phyloP scores from a whole-genome alignment of 1,140 invertebrate species.

The Hyphantria cunea region DNA sequence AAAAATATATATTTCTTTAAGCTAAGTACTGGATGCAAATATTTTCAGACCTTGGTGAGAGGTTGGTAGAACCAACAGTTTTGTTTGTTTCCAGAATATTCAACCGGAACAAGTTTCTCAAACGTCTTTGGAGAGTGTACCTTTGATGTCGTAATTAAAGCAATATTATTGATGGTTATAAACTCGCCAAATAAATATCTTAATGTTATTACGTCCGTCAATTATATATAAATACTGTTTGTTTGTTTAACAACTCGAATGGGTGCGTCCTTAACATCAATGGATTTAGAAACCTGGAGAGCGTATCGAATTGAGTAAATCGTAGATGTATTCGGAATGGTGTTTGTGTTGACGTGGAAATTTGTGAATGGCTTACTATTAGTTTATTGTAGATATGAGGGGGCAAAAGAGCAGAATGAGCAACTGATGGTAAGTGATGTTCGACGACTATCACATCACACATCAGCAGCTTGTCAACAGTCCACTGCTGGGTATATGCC shows the following conservation, averaged over 20 bases:
- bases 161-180: constrained; percentile 62
- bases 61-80: constrained; percentile 7
- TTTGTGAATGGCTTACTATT: not conserved
- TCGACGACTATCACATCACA: no score
- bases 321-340: not conserved
- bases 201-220: constrained; percentile 44
- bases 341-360: not conserved
- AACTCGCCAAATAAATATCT: constrained; percentile 52
- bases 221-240: constrained; percentile 57
- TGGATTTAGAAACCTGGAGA: constrained; percentile 17
- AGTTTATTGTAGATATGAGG: no score
- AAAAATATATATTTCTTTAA: no score
- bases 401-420: no score
- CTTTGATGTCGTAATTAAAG: constrained; percentile 55
- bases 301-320: not conserved
- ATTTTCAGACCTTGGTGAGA: constrained; percentile 18
- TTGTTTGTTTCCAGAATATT: constrained; percentile 19
- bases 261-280: constrained; percentile 21
- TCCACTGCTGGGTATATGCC: no score
- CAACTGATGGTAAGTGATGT: no score
- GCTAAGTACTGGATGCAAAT: constrained; percentile 6
- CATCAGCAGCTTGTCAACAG: no score
- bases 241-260: constrained; percentile 43
- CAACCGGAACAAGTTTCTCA: constrained; percentile 39
- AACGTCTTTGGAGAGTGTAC: constrained; percentile 28